Percentiles rank a stretch among this genome's conserved stretches.
Conservation (phyloP, 2,888 invertebrate species). For the Hydrotaea cyrtoneurina region DNA sequence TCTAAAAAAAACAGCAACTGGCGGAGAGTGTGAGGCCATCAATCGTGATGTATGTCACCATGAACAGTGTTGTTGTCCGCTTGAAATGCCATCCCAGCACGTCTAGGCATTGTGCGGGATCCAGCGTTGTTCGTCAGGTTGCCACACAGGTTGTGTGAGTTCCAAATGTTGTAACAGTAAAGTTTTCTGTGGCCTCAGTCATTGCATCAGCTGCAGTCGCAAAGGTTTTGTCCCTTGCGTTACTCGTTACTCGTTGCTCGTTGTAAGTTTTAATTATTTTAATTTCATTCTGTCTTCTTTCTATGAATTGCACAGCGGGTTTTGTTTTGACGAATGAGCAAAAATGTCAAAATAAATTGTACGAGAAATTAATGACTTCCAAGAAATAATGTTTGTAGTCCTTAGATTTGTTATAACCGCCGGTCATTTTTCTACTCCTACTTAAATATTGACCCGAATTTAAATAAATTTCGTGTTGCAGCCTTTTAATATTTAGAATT, state of each 20-base stretch:
- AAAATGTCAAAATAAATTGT: not conserved
- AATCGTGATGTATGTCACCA: not conserved
- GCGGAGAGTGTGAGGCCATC: not conserved
- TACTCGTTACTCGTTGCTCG: not conserved
- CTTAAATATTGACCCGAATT: too few species aligned
- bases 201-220: not conserved
- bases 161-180: conserved; percentile 4
- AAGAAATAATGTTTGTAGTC: too few species aligned
- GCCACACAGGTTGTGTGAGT: not conserved
- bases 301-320: not conserved
- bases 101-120: too few species aligned
- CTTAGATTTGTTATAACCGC: too few species aligned
- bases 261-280: conserved; percentile 9
- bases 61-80: not conserved
- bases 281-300: conserved; percentile 4
- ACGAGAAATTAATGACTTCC: too few species aligned
- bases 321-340: not conserved
- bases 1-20: not conserved
- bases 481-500: too few species aligned
- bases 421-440: too few species aligned
- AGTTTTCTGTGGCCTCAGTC: not conserved
- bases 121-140: not conserved
- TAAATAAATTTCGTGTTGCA: too few species aligned
- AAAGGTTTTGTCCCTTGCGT: not conserved
- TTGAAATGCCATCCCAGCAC: not conserved